phyloP scores from a whole-genome alignment of 2,797 vertebrate genomes.

The Buceros bicornis region DNA sequence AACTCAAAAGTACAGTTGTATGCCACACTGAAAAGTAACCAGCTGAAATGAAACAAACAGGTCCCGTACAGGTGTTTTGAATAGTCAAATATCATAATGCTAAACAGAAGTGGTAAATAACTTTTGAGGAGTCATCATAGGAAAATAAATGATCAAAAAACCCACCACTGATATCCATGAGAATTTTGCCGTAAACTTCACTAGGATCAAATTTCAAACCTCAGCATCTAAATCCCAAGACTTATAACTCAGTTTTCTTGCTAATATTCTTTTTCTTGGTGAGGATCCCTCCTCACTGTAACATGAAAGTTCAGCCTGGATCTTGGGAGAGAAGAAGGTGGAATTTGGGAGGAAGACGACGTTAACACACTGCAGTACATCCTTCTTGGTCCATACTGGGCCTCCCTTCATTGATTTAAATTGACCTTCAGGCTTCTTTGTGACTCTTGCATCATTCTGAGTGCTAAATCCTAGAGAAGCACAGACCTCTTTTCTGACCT shows the following conservation, averaged over 20 bases:
- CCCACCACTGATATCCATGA: fast-evolving
- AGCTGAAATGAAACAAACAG: not conserved
- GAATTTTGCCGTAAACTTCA: not conserved
- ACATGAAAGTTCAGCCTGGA: not conserved
- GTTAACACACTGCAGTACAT: not conserved
- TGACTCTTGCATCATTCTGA: not conserved
- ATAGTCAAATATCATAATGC: not conserved
- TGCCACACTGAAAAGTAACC: not conserved
- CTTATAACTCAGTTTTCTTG: not conserved
- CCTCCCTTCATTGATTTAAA: not conserved
- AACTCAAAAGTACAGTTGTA: not conserved
- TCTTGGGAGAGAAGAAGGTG: not conserved
- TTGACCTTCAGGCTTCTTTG: not conserved
- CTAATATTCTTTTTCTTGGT: not conserved
- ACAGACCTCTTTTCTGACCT: not conserved
- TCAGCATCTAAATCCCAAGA: not conserved
- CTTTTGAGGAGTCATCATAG: not conserved
- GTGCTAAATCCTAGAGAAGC: not conserved
- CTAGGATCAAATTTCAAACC: not conserved
- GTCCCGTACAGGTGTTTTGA: not conserved
- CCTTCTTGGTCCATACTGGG: not conserved
- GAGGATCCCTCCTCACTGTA: not conserved
- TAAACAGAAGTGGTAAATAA: not conserved
- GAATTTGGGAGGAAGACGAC: not conserved
- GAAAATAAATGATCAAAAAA: not conserved